A percentile compares a stretch with the other conserved stretches of the same genome.
phyloP scores from a whole-genome alignment of 2,113 vertebrate genomes.

The Sphyrna mokarran region DNA sequence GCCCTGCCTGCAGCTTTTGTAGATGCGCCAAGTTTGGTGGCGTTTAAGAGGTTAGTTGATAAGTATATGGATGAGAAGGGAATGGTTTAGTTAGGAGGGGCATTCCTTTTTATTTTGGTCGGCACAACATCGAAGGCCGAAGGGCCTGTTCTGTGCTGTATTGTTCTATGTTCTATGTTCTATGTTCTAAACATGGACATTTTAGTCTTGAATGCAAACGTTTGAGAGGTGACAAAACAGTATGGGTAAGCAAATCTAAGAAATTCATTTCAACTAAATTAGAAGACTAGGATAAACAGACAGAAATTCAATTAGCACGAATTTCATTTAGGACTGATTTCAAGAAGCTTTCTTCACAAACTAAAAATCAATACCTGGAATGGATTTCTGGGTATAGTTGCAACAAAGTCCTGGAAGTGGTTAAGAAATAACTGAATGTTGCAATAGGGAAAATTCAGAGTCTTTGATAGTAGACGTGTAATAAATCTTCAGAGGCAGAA shows the following conservation, averaged over 20 bases:
- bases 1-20: too few relatives aligned
- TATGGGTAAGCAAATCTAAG: not conserved
- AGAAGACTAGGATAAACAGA: not conserved
- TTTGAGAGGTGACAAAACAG: not conserved
- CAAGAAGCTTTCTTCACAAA: not conserved
- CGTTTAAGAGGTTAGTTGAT: too few relatives aligned
- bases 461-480: not conserved
- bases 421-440: not conserved
- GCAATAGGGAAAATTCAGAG: not conserved
- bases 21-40: too few relatives aligned
- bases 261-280: not conserved
- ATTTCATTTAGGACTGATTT: not conserved
- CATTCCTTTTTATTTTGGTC: too few relatives aligned
- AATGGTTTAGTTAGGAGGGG: too few relatives aligned
- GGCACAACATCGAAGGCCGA: too few relatives aligned
- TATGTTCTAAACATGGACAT: not conserved
- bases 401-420: not conserved
- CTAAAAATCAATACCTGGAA: not conserved
- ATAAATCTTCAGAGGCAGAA: too few relatives aligned
- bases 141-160: too few relatives aligned
- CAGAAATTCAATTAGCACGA: not conserved
- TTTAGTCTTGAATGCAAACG: not conserved
- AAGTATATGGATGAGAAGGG: too few relatives aligned
- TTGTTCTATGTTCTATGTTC: too few relatives aligned
- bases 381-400: not conserved